phyloP scores from a whole-genome alignment of 2,113 vertebrate species.

The Plectropomus leopardus region DNA sequence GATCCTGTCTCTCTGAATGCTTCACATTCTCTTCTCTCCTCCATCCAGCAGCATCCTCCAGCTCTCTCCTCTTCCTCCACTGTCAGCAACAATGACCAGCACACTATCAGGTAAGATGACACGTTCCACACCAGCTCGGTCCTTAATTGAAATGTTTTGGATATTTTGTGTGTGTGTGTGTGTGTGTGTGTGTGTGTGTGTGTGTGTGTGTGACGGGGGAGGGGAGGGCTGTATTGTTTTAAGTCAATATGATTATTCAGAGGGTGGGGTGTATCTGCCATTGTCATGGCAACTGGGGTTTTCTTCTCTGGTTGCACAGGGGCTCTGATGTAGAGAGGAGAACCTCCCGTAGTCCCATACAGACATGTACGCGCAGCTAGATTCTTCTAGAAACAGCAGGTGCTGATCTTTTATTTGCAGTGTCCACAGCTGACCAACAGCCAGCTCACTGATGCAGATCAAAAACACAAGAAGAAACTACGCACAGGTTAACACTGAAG shows the following conservation, averaged over 20 bases:
- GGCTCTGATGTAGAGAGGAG: not conserved
- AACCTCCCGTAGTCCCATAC: not conserved
- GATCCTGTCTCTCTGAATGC: constrained; percentile 4
- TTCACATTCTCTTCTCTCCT: constrained; percentile 52
- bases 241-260: not conserved
- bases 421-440: not conserved
- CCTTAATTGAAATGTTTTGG: not conserved
- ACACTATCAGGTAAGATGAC: constrained; percentile 72
- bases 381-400: not conserved
- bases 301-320: constrained; percentile 13
- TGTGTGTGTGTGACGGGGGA: not conserved
- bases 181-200: no score
- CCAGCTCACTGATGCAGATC: not conserved
- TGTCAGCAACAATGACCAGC: constrained; percentile 67
- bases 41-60: constrained; percentile 39
- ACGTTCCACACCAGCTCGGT: not conserved
- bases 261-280: not conserved
- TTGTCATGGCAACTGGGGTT: constrained; percentile 29
- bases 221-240: not conserved
- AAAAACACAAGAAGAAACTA: not conserved
- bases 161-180: not conserved
- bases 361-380: not conserved
- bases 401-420: not conserved
- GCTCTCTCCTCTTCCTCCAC: constrained; percentile 5
- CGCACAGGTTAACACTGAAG: constrained; percentile 1